Evolutionary conservation across 64 coral and sea anemone genomes (phyloP).

Genomic region (Platygyra sinensis): DNA sequence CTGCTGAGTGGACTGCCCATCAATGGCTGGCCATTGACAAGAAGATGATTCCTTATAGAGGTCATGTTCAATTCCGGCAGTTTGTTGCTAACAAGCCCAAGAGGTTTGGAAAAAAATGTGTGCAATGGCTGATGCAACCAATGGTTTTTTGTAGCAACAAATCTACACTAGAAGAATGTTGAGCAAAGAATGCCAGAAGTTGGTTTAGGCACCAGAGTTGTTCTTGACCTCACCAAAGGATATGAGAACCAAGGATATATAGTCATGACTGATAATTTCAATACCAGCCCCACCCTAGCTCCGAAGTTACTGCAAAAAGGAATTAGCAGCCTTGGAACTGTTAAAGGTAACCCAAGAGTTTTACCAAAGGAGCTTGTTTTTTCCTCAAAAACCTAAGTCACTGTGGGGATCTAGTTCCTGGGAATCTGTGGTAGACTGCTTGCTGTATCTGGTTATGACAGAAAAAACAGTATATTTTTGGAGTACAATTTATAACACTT

Average conservation of each 20-base stretch:
- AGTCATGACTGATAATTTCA: conserved; percentile 23
- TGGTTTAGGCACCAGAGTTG: conserved; percentile 4
- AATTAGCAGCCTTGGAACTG: conserved; percentile 35
- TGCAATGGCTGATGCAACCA: conserved; percentile 31
- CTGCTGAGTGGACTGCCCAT: too few relatives aligned
- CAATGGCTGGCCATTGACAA: too few relatives aligned
- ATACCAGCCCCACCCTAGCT: conserved; percentile 5
- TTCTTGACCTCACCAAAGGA: conserved; percentile 4
- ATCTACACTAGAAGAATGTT: conserved; percentile 30
- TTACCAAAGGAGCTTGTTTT: conserved; percentile 35
- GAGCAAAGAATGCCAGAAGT: conserved; percentile 12
- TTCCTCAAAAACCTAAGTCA: conserved; percentile 4
- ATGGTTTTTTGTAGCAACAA: conserved; percentile 35
- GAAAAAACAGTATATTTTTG: conserved; percentile 33
- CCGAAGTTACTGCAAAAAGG: conserved; percentile 26
- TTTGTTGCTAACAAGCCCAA: conserved; percentile 1
- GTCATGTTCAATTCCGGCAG: too few relatives aligned
- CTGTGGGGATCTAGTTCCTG: conserved; percentile 6
- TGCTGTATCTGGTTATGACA: conserved; percentile 38
- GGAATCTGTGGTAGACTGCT: conserved; percentile 27
- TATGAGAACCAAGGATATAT: conserved; percentile 21
- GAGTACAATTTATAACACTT: conserved; percentile 38
- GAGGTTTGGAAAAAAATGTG: conserved; percentile 39
- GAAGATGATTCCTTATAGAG: too few relatives aligned
- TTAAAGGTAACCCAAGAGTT: neutral